phyloP scores from a whole-genome alignment of 2,797 vertebrate genomes.

The Anas acuta region DNA sequence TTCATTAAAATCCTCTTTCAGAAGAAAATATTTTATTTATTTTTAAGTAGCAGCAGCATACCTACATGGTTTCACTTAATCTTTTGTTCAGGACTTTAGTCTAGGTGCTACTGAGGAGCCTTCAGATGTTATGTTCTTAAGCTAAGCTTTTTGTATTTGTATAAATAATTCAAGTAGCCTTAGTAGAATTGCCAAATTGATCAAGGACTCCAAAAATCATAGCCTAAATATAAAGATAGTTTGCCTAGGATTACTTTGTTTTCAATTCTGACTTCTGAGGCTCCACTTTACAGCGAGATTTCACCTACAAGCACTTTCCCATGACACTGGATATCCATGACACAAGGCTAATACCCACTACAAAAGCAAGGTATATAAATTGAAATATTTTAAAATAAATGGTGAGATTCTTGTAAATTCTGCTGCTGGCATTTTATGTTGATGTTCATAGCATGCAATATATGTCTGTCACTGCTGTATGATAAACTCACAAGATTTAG shows the following conservation, averaged over 20 bases:
- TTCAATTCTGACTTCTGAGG: not conserved
- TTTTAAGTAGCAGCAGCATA: not conserved
- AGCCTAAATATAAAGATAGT: not conserved
- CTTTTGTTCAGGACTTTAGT: no score
- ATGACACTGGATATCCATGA: not conserved
- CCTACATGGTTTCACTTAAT: not conserved
- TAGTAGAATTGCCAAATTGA: not conserved
- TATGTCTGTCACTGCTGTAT: not conserved
- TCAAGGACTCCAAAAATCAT: not conserved
- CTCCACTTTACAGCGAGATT: not conserved
- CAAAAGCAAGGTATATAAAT: conserved; percentile 12
- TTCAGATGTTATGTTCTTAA: not conserved
- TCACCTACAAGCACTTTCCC: not conserved
- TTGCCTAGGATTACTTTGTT: not conserved
- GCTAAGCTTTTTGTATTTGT: not conserved
- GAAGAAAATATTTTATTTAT: not conserved
- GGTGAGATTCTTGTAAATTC: not conserved
- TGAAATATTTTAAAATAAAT: not conserved
- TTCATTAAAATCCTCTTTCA: not conserved
- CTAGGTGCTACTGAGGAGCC: not conserved
- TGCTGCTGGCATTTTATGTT: not conserved
- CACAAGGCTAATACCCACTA: not conserved
- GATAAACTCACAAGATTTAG: not conserved
- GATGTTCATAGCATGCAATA: not conserved
- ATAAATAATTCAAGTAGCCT: not conserved